Base-by-base conservation (phyloP, 2,797 vertebrate genomes). In the Falco concolor region DNA sequence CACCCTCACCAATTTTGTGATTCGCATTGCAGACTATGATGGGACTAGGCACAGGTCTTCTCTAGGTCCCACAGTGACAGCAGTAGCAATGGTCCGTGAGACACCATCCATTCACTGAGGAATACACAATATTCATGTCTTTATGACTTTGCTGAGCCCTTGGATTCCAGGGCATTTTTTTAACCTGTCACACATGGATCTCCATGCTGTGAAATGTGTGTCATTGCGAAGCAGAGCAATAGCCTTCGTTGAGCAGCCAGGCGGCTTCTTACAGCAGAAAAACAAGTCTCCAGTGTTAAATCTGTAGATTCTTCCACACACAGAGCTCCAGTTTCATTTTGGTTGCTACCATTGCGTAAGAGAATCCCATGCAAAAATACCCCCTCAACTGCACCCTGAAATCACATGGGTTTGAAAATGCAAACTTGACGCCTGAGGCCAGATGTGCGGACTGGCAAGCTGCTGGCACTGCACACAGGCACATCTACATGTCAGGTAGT, bases 401-500 rank as follows among this genome's bases (percentile, higher is more conserved):
- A 85, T 91, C 78, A 70, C 38, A 24, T 2, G 70, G 40, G 15
- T 84, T 76, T 95, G 77, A 70, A 87, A 94, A 82, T 2, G 8
- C 5, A 4, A 88, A 68, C 0, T 0, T 28, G 74, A 59, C 0
- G 83, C 94, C 95, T 52, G 87, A 86, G 94, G 96, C 85, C 91
- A 91, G 94, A 32, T 89, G 87, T 82, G 70, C 2, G 17, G 93
- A 93, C 94, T 95, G 89, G 89, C 85, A 96, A 83, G 86, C 93
- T 94, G 77, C 74, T 96, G 94, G 96, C 94, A 93, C 87, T 77
- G 65, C 25, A 61, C 82, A 65, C 18, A 89, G 91, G 84, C 94
- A 92, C 92, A 96, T 96, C 95, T 94, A 77, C 94, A 91, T 93
- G 90, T 82, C 91, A 95, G 94, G 88, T 64, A 95, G 77, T 97